Evolutionary conservation across 2,797 vertebrate genomes (phyloP).

Genomic region (Eidolon dupreanum): DNA sequence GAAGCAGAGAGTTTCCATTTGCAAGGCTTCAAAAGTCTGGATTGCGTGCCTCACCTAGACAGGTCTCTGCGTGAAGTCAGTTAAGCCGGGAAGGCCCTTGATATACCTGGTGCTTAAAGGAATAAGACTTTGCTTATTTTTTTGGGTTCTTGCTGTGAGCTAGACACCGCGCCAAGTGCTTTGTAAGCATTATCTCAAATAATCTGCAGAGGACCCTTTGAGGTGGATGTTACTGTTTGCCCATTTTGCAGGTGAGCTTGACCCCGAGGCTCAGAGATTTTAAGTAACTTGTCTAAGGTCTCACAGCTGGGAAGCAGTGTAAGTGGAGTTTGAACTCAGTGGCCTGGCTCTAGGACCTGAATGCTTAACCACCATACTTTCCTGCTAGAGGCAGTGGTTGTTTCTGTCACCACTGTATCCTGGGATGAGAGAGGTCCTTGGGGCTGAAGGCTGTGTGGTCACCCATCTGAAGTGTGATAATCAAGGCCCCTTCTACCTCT

Average conservation of each 20-base stretch:
- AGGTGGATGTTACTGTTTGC: neutral
- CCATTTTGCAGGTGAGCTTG: constrained; percentile 40
- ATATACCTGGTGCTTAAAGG: neutral
- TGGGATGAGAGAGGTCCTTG: neutral
- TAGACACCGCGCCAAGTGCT: constrained; percentile 8
- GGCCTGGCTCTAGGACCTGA: neutral
- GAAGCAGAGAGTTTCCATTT: neutral
- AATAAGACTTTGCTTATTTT: constrained; percentile 3
- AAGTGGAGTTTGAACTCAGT: constrained; percentile 1
- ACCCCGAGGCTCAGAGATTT: neutral
- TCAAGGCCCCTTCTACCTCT: neutral
- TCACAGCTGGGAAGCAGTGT: neutral
- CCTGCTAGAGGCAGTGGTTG: neutral
- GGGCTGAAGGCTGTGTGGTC: neutral
- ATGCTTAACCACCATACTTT: neutral
- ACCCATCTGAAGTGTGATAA: neutral
- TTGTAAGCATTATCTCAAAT: neutral
- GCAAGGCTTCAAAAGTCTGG: neutral
- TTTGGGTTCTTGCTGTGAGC: constrained; percentile 13
- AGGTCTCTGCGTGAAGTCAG: neutral
- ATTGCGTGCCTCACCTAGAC: neutral
- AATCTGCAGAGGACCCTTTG: constrained; percentile 14
- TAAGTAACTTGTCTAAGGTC: neutral
- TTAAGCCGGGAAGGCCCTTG: neutral
- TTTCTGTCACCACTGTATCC: constrained; percentile 26